A percentile compares a stretch with the other conserved stretches of the same genome.
Conservation (phyloP, 2,113 vertebrate genomes). For the Sula dactylatra region DNA sequence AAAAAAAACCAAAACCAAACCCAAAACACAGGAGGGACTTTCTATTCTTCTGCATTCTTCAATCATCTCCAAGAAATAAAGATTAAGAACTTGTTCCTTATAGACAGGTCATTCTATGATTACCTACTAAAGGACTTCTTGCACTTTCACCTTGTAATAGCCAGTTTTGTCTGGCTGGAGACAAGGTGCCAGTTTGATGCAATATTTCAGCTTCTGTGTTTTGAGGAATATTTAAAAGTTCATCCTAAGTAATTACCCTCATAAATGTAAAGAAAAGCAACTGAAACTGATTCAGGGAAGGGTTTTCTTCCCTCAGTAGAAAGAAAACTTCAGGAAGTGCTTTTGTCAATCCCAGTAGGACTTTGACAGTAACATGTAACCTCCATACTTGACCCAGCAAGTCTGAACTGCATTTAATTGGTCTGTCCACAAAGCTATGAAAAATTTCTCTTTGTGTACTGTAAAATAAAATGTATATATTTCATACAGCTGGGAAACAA, state of each 20-base stretch:
- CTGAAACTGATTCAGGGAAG: background rate
- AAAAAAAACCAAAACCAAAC: background rate
- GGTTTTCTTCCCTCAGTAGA: background rate
- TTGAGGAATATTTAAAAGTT: background rate
- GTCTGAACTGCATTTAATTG: constrained; percentile 49
- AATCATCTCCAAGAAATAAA: background rate
- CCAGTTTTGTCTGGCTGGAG: background rate
- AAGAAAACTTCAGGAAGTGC: constrained; percentile 15
- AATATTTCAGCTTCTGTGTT: background rate
- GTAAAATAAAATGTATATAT: constrained; percentile 53
- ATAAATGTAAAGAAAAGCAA: constrained; percentile 4
- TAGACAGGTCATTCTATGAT: background rate
- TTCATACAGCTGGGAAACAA: constrained; percentile 57
- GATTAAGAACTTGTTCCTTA: background rate
- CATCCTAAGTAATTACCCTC: background rate
- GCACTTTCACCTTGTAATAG: background rate
- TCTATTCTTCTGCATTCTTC: background rate
- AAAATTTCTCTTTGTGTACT: constrained; percentile 40
- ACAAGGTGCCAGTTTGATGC: background rate
- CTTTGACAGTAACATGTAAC: constrained; percentile 6
- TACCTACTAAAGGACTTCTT: background rate
- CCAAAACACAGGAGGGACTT: background rate
- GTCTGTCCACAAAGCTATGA: constrained; percentile 38
- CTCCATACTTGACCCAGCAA: constrained; percentile 32
- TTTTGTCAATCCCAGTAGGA: constrained; percentile 28